Evolutionary conservation across 1,140 invertebrate genomes (phyloP), one percentile per base, ranked within the genome.

Genomic region (Cyrtorhinus lividipennis): DNA sequence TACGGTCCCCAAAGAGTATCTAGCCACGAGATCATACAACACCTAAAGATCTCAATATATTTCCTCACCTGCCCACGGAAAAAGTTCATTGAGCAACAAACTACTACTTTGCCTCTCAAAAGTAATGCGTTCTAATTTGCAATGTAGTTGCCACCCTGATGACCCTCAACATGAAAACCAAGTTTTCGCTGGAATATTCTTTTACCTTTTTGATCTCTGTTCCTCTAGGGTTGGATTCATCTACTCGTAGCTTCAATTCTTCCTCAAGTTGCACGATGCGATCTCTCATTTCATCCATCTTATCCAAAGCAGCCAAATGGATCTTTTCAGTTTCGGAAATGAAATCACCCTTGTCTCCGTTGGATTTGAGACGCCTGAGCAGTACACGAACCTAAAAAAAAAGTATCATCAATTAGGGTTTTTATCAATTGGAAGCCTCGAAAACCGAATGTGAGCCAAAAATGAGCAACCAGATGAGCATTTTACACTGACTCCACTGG

Each of bases 191-290:
- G 48, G 48, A 5, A 15, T 53, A 8, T 15, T 53, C 5, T 53
- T 13, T 53, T 13, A 53, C 5, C 48, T 53, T 53, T 26, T 46
- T 58, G 22, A 27, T n/a, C 15, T 44, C 44, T 63, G 22, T 18
- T 58, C 23, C 24, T 22, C 20, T 56, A 23, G 60, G 59, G 30
- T 48, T 45, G 18, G 5, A 2, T 3, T 20, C n/a, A 23, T 53
- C n/a, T n/a, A n/a, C n/a, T n/a, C n/a, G 20, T 20, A 22, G 24
- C 5, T 57, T n/a, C 15, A 62, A 53, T 25, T 20, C n/a, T 3
- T 61, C 59, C 45, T 26, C 8, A 15, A 64, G 62, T 25, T 64
- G 25, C 1, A 5, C 20, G 59, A 45, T 15, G 22, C 57, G 22
- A 13, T 22, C 24, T 23, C 27, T n/a, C 15, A 57, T 2, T 2